A percentile compares a stretch with the other conserved stretches of the same genome.
Evolutionary conservation across 2,888 invertebrate species (phyloP).

Genomic region (Sepiola atlantica): DNA sequence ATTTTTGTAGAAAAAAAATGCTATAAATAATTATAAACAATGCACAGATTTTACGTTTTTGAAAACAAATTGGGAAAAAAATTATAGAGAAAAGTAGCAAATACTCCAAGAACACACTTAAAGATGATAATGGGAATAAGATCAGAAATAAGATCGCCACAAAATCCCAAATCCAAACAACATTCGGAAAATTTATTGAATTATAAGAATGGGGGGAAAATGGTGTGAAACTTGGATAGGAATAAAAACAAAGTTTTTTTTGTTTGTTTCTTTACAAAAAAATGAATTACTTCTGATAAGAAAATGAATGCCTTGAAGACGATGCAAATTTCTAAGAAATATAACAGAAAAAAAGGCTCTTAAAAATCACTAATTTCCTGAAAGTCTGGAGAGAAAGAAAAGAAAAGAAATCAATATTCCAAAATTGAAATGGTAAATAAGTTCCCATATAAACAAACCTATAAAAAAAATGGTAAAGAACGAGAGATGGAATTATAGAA

Average conservation of each 20-base stretch:
- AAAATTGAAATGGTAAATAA: background rate
- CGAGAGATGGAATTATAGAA: constrained; percentile 1
- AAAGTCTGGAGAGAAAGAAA: background rate
- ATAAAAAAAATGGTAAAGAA: background rate
- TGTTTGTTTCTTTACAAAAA: background rate
- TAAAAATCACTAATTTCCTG: background rate
- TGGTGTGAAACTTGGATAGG: background rate
- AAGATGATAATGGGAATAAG: background rate
- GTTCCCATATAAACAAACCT: background rate
- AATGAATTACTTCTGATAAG: background rate
- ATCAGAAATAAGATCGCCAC: background rate
- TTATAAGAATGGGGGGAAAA: background rate
- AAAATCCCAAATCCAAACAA: background rate
- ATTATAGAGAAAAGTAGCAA: background rate
- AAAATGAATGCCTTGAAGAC: background rate
- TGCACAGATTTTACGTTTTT: too few relatives aligned
- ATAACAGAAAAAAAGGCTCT: background rate
- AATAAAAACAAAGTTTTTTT: background rate
- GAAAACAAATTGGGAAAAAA: too few relatives aligned
- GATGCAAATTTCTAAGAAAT: background rate
- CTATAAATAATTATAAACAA: too few relatives aligned
- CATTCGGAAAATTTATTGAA: background rate
- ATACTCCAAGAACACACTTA: background rate
- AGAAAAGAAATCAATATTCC: background rate
- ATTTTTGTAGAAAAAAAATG: too few relatives aligned